phyloP scores from a whole-genome alignment of 2,797 vertebrate genomes.

The Acanthurus lineatus region DNA sequence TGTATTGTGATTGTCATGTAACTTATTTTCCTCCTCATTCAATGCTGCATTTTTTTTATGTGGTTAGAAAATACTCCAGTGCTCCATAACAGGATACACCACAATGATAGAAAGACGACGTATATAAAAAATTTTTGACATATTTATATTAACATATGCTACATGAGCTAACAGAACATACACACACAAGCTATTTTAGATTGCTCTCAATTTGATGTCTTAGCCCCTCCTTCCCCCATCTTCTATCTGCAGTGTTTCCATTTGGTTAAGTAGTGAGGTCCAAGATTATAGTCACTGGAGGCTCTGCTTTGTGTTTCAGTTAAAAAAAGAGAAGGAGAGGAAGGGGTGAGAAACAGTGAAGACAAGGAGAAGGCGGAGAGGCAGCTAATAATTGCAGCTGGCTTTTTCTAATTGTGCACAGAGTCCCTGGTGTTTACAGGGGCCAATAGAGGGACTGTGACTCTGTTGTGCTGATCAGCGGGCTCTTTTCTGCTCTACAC shows the following conservation, averaged over 20 bases:
- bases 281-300: slow-evolving; percentile 63
- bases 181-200: slow-evolving; percentile 29
- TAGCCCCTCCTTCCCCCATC: slow-evolving; percentile 29
- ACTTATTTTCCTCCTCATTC: no score
- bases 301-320: slow-evolving; percentile 60
- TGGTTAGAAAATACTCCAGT: no score
- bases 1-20: no score
- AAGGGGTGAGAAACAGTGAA: slow-evolving; percentile 9
- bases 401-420: slow-evolving; percentile 74
- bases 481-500: slow-evolving; percentile 55
- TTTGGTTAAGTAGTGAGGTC: slow-evolving; percentile 50
- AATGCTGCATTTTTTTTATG: no score
- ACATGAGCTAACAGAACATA: slow-evolving; percentile 5
- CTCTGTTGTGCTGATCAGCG: slow-evolving; percentile 58
- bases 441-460: slow-evolving; percentile 41
- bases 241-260: slow-evolving; percentile 52
- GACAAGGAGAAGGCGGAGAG: slow-evolving; percentile 37
- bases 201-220: slow-evolving; percentile 34
- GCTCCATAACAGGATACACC: no score
- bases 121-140: not conserved
- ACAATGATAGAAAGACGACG: no score
- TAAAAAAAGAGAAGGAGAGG: slow-evolving; percentile 41
- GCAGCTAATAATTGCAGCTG: slow-evolving; percentile 72
- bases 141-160: not conserved
- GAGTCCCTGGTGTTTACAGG: slow-evolving; percentile 64